Evolutionary conservation across 2,113 vertebrate genomes (phyloP), one percentile per base, ranked within the genome.

Genomic region (Podarcis raffonei): DNA sequence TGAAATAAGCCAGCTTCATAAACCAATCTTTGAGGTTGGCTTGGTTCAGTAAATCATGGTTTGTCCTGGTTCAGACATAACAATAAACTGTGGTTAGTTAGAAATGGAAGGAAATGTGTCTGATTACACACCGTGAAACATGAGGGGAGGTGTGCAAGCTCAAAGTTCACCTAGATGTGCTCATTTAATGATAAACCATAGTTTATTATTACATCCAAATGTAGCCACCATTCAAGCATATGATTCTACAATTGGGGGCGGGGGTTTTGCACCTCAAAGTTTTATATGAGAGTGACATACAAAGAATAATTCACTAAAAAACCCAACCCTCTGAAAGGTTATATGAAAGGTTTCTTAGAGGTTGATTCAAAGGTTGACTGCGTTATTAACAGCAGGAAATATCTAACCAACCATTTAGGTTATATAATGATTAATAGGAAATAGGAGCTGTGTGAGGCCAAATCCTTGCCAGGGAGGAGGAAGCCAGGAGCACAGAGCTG

Each of bases 401-500:
- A 35, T 83, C 53, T 85, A 91, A 78, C 87, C 80, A 69, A 69
- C 22, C 32, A 86, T 68, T 92, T 92, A 37, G n/a, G 42, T 84
- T 88, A 80, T 89, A 71, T 86, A 91, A 92, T 94, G 88, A 94
- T 93, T 93, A 90, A 90, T 94, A 90, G 87, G 82, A 93, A 93
- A 57, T 75, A 69, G 0, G 0, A 0, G 0, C 85, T 90, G 89
- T 3, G 1, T 3, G 1, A 91, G 85, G 81, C 22, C 82, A 84
- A 80, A 37, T 62, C 59, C 37, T 0, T 74, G 84, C 87, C 89
- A 62, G 75, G 59, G 66, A 68, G 77, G 88, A 82, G 93, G 78
- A 92, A 84, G 0, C 0, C 42, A 84, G 32, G 22, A n/a, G 15
- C 42, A 25, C 5, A 65, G 80, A 80, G 77, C 71, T 32, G 80